Conservation (phyloP, 2,797 vertebrate genomes). For the Carcharodon carcharias region DNA sequence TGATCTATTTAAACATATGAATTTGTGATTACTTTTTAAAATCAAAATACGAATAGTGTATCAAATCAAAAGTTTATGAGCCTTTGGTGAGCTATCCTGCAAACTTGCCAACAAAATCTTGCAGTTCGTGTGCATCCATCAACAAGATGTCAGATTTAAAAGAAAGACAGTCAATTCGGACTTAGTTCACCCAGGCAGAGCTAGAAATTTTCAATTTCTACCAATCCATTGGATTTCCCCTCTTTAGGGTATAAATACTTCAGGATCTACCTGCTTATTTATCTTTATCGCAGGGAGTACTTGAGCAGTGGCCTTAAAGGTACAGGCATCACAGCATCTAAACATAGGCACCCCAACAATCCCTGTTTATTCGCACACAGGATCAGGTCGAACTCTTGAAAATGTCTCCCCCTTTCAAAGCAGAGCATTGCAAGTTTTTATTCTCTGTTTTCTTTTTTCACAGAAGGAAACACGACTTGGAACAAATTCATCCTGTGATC, state of each 20-base stretch:
- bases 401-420: background rate
- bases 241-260: background rate
- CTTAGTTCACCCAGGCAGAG: background rate
- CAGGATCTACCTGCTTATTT: background rate
- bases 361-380: background rate
- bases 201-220: background rate
- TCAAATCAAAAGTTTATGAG: background rate
- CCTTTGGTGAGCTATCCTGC: background rate
- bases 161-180: background rate
- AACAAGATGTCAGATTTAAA: background rate
- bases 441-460: background rate
- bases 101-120: background rate
- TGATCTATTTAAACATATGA: background rate
- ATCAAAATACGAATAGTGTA: background rate
- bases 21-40: background rate
- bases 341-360: background rate
- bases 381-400: background rate
- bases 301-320: background rate
- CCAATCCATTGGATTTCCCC: background rate
- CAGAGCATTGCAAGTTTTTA: background rate
- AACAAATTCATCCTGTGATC: background rate
- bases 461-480: background rate
- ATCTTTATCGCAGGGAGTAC: background rate
- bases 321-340: background rate
- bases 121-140: background rate